These are phyloP conservation scores for Chaetodon trifasciatus DNA, from an alignment of 2,797 vertebrate species.

Conservation along the genomic window DNA sequence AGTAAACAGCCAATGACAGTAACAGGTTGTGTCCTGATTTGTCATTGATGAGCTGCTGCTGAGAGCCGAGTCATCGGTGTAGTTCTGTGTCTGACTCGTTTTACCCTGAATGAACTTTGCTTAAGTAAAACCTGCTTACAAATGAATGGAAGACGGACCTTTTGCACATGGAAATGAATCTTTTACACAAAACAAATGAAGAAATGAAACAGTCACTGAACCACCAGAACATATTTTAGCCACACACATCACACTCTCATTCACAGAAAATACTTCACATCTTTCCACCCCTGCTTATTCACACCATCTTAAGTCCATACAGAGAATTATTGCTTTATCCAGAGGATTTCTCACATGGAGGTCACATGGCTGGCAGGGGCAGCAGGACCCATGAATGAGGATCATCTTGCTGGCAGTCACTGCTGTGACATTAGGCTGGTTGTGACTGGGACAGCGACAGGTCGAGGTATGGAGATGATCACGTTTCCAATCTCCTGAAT, in stretches of 20 bases:
- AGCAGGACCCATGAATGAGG: constrained; percentile 39
- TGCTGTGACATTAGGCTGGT: constrained; percentile 17
- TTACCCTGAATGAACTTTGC: neutral
- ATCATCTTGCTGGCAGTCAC: constrained; percentile 36
- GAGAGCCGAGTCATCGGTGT: neutral
- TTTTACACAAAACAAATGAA: neutral
- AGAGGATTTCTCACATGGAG: constrained; percentile 53
- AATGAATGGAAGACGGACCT: neutral
- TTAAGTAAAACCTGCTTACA: neutral
- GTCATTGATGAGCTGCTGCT: neutral
- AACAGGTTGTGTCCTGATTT: neutral
- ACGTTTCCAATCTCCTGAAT: constrained; percentile 72
- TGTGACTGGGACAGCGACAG: constrained; percentile 17
- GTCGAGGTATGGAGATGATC: constrained; percentile 48
- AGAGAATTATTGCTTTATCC: constrained; percentile 15
- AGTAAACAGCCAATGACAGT: neutral
- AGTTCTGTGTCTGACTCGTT: neutral
- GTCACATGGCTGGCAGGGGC: constrained; percentile 58
- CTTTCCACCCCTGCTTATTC: neutral
- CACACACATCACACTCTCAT: neutral
- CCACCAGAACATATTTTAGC: neutral
- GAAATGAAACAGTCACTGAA: neutral
- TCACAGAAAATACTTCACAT: neutral
- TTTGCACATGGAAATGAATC: neutral
- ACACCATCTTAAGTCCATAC: neutral